Base-by-base conservation (phyloP, 2,113 vertebrate species). In the Ornithorhynchus anatinus region DNA sequence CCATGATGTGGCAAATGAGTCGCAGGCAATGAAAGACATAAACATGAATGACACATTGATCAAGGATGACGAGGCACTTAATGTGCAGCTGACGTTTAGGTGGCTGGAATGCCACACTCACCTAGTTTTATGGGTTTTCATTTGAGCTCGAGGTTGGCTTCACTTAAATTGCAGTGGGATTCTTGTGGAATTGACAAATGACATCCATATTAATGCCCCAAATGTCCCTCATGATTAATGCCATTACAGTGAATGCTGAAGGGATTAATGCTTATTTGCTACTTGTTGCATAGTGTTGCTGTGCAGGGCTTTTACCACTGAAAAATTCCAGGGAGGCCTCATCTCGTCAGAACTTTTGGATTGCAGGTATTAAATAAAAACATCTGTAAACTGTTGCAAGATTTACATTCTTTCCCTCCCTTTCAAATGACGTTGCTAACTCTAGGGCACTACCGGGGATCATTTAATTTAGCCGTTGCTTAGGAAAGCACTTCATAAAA, bases 191-290 rank as follows among this genome's bases (percentile, higher is more conserved):
- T 87, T 81, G n/a, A 77, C 69, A 80, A 27, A 42, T 56, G 79
- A 73, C 72, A 79, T 87, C 59, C 3, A 1, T 75, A 85, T 85
- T 90, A 89, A 91, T 88, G 80, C 57, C 37, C 71, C 80, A 83
- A 62, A 60, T 77, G 52, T 84, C 80, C 71, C 83, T 81, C 68
- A 57, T 5, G 45, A 89, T 92, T 90, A 87, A 77, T 82, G 81
- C 83, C 84, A 73, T 88, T 89, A 84, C 57, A 81, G 67, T 52
- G 77, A 82, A 84, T 84, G 66, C 75, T 84, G 53, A 86, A 84
- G 59, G 66, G 86, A 89, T 92, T 92, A 86, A 86, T 81, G 82
- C 79, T 70, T 77, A 91, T 89, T 91, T 92, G 57, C 77, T 82
- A 76, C 80, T 88, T 85, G 71, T 80, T 75, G 74, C 29, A 0